Base-by-base conservation (phyloP, 1,140 invertebrate species). In the Trissolcus basalis region DNA sequence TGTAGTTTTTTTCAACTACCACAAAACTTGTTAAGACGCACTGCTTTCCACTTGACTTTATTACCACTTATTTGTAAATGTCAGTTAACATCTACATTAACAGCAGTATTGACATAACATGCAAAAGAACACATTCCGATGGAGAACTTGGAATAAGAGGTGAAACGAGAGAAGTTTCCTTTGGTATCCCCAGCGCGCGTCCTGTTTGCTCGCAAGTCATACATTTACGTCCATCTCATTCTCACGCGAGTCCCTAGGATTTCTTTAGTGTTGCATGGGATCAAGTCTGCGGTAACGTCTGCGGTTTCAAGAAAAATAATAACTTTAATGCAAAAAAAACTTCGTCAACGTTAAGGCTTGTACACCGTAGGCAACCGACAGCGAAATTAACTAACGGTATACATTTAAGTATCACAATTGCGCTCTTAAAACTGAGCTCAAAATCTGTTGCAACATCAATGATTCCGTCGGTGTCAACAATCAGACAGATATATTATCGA, bases 31-130 rank as follows among this genome's bases (percentile, higher is more conserved):
- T 70, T 70, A 65, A 69, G 53, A 69, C 15, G 41, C 10, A 63
- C 15, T 51, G 58, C 58, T 74, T 67, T 74, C 58, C 63, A 61
- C 56, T 74, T 47, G 71, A 68, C 63, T 74, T 74, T 63, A 63
- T 74, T 74, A 74, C 58, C 63, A 56, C 63, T 61, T 74, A 74
- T 74, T 74, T 74, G 71, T 74, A 74, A 74, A 74, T 60, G 71
- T 74, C 63, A 67, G 50, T 74, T 68, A 68, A 68, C 71, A 65
- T 68, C 71, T 74, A 74, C 51, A 74, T 74, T 74, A 65, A 76
- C 64, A 64, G 59, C 69, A 15, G 60, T 65, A 65, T 64, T 60
- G 60, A 64, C 54, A 58, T 54, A 65, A 70, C 65, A 60, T 55
- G 49, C 55, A 59, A 51, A 47, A 70, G 59, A 51, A 61, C 56